Evolutionary conservation across 2,113 vertebrate species (phyloP).

Genomic region (Gracilinanus agilis): DNA sequence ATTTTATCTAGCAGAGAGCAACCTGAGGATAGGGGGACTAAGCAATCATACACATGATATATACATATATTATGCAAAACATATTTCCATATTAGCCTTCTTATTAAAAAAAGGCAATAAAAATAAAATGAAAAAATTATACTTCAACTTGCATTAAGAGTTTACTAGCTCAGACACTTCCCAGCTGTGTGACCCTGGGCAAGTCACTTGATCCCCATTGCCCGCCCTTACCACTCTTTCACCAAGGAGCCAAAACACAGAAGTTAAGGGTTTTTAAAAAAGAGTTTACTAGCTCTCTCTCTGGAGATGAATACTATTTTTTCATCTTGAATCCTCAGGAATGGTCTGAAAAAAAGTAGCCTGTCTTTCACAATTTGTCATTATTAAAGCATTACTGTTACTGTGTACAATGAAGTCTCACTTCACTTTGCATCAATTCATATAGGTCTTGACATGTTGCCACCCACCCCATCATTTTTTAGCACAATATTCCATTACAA

Average conservation of each 20-base stretch:
- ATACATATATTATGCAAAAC: not conserved
- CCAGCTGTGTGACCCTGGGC: too few species aligned
- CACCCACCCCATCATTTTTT: not conserved
- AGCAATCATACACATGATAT: not conserved
- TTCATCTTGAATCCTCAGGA: not conserved
- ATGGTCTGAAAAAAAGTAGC: not conserved
- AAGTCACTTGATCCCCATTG: too few species aligned
- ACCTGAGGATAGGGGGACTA: not conserved
- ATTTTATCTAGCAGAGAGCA: not conserved
- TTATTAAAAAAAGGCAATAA: not conserved
- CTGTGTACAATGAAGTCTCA: not conserved
- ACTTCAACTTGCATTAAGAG: not conserved
- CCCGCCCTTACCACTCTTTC: too few species aligned
- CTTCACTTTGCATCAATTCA: not conserved
- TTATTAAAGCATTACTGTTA: not conserved
- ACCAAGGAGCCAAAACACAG: too few species aligned
- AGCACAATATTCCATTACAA: not conserved
- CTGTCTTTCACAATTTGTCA: not conserved
- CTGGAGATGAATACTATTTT: not conserved
- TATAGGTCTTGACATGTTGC: not conserved
- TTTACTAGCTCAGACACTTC: not conserved
- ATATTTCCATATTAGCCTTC: not conserved
- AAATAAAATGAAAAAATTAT: not conserved
- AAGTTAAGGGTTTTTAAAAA: too few species aligned
- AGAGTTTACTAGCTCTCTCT: not conserved